phyloP scores from a whole-genome alignment of 2,888 invertebrate genomes.

The Lepidocyrtinus sp. region DNA sequence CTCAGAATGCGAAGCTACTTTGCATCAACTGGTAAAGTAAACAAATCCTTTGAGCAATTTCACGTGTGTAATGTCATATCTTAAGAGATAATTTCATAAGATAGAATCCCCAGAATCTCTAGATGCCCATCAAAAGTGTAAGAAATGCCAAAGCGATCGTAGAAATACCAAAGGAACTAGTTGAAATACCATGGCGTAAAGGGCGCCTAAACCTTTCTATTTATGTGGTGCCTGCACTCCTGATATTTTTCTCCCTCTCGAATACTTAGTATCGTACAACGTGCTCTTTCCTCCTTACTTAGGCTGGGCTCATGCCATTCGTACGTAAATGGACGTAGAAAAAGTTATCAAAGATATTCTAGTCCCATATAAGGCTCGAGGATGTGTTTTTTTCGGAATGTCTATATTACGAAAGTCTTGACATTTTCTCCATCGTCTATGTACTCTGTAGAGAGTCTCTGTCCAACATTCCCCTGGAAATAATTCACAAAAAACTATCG shows the following conservation, averaged over 20 bases:
- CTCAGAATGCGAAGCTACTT: no score
- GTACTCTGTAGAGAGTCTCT: slow-evolving; percentile 25
- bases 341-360: background rate
- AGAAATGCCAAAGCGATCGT: slow-evolving; percentile 43
- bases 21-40: slow-evolving; percentile 3
- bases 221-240: slow-evolving; percentile 2
- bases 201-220: slow-evolving; percentile 19
- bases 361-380: background rate
- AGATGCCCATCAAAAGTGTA: slow-evolving; percentile 45
- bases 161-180: slow-evolving; percentile 57
- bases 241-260: slow-evolving; percentile 7
- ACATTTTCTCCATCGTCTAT: slow-evolving; percentile 47
- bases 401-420: slow-evolving; percentile 43
- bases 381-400: background rate
- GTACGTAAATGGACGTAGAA: background rate
- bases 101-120: slow-evolving; percentile 42
- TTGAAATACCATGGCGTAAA: slow-evolving; percentile 52
- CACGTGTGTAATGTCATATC: slow-evolving; percentile 14
- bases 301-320: no score
- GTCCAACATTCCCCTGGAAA: slow-evolving; percentile 60
- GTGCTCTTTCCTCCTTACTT: no score
- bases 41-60: background rate
- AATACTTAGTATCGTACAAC: no score
- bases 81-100: slow-evolving; percentile 43
- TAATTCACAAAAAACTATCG: slow-evolving; percentile 67